phyloP scores from a whole-genome alignment of 2,888 invertebrate genomes.

The Nasonia oneida region DNA sequence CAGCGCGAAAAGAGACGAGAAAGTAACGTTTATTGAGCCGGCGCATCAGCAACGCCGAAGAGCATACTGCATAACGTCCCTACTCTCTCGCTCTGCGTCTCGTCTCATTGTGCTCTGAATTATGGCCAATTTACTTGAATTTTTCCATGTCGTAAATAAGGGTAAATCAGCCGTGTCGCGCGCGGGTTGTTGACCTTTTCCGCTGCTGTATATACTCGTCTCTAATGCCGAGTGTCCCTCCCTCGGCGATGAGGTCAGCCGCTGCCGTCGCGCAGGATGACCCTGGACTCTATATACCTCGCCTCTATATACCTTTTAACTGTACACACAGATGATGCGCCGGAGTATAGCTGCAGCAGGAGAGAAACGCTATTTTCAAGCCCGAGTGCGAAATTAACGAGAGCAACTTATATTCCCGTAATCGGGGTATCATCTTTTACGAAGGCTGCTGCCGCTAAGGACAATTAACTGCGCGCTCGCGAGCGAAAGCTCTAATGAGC shows the following conservation, averaged over 20 bases:
- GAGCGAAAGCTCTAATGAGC: conserved; percentile 64
- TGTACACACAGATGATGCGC: not conserved
- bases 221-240: conserved; percentile 56
- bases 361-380: not conserved
- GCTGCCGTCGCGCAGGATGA: not conserved
- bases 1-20: conserved; percentile 15
- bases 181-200: conserved; percentile 71
- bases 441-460: conserved; percentile 50
- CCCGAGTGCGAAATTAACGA: conserved; percentile 47
- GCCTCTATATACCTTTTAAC: not conserved
- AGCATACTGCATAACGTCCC: not conserved
- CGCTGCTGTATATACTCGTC: not conserved
- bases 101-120: conserved; percentile 71
- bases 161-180: conserved; percentile 72
- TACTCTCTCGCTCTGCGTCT: conserved; percentile 50
- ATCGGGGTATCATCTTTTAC: conserved; percentile 45
- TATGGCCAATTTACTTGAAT: conserved; percentile 75
- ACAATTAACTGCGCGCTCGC: conserved; percentile 65
- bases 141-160: conserved; percentile 74
- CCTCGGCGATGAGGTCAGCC: conserved; percentile 63
- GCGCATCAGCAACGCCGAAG: conserved; percentile 55
- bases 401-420: not conserved
- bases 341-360: not conserved
- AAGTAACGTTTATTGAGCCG: conserved; percentile 53
- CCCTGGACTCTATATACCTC: not conserved